Conservation (phyloP, 30 jellyfish, hydroid and myxozoan genomes). For the Nemopilema nomurai region DNA sequence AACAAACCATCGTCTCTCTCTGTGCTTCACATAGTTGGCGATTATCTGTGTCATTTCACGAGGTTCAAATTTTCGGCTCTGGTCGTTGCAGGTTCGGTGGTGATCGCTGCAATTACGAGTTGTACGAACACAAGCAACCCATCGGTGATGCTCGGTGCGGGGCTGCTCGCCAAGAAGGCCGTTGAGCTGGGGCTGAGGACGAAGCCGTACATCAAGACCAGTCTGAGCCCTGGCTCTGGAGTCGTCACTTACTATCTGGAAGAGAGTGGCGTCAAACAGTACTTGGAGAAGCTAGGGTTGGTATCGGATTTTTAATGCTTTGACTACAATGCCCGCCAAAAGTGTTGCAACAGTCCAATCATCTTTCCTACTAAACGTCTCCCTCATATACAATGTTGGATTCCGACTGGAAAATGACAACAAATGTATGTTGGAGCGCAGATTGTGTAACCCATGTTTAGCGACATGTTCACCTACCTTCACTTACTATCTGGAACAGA, state of each 20-base stretch:
- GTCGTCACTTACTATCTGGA: constrained; percentile 80
- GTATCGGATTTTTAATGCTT: constrained; percentile 11
- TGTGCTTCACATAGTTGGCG: too few species aligned
- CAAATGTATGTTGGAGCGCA: too few species aligned
- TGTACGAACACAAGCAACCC: constrained; percentile 98
- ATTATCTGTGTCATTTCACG: too few species aligned
- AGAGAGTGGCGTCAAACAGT: constrained; percentile 83
- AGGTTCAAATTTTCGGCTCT: too few species aligned
- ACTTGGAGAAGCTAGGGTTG: constrained; percentile 91
- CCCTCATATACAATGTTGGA: too few species aligned
- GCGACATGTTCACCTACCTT: too few species aligned
- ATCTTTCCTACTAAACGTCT: too few species aligned
- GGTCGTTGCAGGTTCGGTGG: constrained; percentile 92
- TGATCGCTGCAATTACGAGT: constrained; percentile 90
- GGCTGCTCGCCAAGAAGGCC: constrained; percentile 97
- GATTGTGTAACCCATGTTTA: too few species aligned
- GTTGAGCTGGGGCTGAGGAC: constrained; percentile 86
- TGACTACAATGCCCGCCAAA: too few species aligned
- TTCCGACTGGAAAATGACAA: too few species aligned
- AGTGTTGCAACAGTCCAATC: too few species aligned
- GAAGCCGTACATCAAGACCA: constrained; percentile 83
- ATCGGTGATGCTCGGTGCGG: constrained; percentile 98
- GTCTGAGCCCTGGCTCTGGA: constrained; percentile 95
- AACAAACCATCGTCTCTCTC: too few species aligned
- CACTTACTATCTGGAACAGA: constrained; percentile 73